phyloP scores from a whole-genome alignment of 2,797 vertebrate species.

The Pantherophis alleghaniensis region DNA sequence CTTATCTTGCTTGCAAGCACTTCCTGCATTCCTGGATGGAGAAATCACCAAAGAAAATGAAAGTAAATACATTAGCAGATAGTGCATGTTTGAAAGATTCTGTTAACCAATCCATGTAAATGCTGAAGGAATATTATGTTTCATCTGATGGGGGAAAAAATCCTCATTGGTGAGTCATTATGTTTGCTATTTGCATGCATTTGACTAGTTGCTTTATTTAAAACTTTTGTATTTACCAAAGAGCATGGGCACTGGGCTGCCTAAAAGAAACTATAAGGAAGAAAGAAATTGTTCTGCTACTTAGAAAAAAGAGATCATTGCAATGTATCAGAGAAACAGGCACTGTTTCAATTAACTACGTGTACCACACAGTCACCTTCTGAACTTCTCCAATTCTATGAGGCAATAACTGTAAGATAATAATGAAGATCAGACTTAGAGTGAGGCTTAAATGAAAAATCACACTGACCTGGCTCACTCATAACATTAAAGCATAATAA shows the following conservation, averaged over 20 bases:
- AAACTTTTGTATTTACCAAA: background rate
- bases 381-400: background rate
- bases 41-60: background rate
- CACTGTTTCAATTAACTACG: background rate
- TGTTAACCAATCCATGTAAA: background rate
- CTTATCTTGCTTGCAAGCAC: slow-evolving; percentile 20
- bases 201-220: background rate
- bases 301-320: background rate
- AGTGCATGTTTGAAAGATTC: background rate
- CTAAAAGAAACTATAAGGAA: background rate
- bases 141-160: background rate
- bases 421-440: background rate
- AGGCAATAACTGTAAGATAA: background rate
- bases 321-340: background rate
- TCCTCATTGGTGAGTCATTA: background rate
- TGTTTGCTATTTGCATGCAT: background rate
- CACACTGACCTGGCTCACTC: background rate
- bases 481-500: background rate
- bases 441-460: background rate
- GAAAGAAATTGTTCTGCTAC: background rate
- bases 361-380: background rate
- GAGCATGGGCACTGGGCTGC: background rate
- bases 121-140: background rate
- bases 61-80: background rate
- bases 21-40: background rate